These are phyloP conservation scores for Spondyliosoma cantharus DNA, from an alignment of 2,797 vertebrate species.

Conservation along the genomic window DNA sequence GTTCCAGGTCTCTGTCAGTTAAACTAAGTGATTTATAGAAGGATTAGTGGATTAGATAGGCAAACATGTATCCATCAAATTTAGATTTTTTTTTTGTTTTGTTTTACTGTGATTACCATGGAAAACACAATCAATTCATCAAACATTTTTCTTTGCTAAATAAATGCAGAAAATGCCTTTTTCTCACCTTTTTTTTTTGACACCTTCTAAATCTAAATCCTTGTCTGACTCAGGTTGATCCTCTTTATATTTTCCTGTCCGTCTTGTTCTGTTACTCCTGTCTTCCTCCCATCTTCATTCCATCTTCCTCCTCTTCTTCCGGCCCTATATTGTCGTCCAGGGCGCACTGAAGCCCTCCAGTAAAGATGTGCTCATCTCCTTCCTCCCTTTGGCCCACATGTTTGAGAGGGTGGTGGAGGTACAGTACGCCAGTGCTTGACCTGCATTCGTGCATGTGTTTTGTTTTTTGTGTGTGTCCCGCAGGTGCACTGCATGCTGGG, in stretches of 20 bases:
- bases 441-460: slow-evolving; percentile 68
- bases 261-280: neutral
- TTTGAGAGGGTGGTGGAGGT: slow-evolving; percentile 96
- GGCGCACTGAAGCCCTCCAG: slow-evolving; percentile 65
- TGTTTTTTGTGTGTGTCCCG: slow-evolving; percentile 71
- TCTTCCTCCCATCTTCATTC: slow-evolving; percentile 18
- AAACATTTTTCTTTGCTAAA: neutral
- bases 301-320: slow-evolving; percentile 16
- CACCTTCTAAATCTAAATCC: neutral
- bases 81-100: neutral
- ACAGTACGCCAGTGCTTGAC: slow-evolving; percentile 65
- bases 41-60: neutral
- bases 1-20: neutral
- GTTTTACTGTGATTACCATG: neutral
- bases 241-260: slow-evolving; percentile 24
- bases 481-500: slow-evolving; percentile 82
- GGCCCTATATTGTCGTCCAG: slow-evolving; percentile 57
- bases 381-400: slow-evolving; percentile 97
- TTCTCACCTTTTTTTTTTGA: neutral
- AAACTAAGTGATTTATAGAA: neutral
- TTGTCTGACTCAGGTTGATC: slow-evolving; percentile 5
- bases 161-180: neutral
- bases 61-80: neutral
- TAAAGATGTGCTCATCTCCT: slow-evolving; percentile 93
- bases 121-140: neutral